Evolutionary conservation across 1,140 invertebrate species (phyloP).

Genomic region (Lanistes nyassanus): DNA sequence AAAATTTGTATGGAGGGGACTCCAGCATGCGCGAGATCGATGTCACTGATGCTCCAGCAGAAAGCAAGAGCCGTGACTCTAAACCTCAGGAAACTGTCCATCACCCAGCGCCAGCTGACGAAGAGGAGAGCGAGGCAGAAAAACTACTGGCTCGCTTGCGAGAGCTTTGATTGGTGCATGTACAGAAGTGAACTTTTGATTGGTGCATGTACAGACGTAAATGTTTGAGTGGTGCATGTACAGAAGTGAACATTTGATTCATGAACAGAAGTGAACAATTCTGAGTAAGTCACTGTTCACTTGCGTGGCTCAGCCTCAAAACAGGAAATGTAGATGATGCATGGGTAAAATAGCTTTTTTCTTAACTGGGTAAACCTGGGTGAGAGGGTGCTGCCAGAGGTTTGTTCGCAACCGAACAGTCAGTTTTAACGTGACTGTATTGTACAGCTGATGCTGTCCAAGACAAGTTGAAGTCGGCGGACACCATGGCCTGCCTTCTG

Average conservation of each 20-base stretch:
- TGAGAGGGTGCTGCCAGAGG: too few relatives aligned
- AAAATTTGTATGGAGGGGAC: slow-evolving; percentile 44
- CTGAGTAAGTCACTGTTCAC: neutral
- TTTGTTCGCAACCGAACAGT: too few relatives aligned
- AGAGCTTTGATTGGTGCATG: slow-evolving; percentile 24
- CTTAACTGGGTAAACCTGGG: too few relatives aligned
- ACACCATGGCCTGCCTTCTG: too few relatives aligned
- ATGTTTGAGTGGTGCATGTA: neutral
- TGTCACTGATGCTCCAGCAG: slow-evolving; percentile 41
- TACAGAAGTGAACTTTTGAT: neutral
- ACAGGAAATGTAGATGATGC: too few relatives aligned
- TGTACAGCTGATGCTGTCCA: too few relatives aligned
- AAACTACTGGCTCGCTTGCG: slow-evolving; percentile 46
- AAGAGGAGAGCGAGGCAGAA: slow-evolving; percentile 44
- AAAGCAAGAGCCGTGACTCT: slow-evolving; percentile 7
- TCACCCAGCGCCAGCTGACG: neutral
- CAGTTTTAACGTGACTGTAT: too few relatives aligned
- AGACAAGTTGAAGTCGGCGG: too few relatives aligned
- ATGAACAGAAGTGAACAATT: neutral
- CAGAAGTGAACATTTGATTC: neutral
- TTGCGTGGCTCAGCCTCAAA: neutral
- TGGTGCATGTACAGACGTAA: neutral
- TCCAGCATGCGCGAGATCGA: slow-evolving; percentile 49
- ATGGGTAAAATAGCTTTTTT: too few relatives aligned
- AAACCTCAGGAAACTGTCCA: slow-evolving; percentile 11